Conservation (phyloP, 92 coral and sea anemone genomes). For the Hydrozoanthus gracilis region DNA sequence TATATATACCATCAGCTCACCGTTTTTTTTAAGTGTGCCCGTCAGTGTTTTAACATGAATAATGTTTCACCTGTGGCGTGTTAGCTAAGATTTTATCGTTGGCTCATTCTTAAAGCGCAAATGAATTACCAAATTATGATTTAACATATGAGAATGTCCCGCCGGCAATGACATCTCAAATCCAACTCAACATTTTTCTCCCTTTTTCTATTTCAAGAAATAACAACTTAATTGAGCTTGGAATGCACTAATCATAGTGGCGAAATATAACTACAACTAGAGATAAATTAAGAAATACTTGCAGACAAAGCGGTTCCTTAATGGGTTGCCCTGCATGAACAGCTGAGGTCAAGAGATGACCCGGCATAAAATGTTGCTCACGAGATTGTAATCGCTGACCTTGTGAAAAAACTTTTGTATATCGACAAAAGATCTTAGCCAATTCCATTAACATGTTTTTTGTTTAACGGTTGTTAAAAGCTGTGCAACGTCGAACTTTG, state of each 20-base stretch:
- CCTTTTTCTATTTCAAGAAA: not conserved
- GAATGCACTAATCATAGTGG: not conserved
- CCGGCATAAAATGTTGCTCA: not conserved
- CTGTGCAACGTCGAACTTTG: too few species aligned
- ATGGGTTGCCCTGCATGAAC: not conserved
- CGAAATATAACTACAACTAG: not conserved
- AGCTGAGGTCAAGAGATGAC: slow-evolving; percentile 22
- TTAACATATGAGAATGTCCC: too few species aligned
- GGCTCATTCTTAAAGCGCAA: too few species aligned
- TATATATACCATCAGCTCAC: too few species aligned
- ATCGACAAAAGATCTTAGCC: not conserved
- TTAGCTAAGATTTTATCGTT: too few species aligned
- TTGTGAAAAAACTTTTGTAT: not conserved
- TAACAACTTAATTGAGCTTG: not conserved
- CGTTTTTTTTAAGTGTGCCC: too few species aligned
- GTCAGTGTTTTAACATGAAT: too few species aligned
- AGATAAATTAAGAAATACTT: not conserved
- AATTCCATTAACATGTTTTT: not conserved
- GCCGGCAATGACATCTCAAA: too few species aligned
- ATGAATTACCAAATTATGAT: too few species aligned
- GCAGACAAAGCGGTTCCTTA: not conserved
- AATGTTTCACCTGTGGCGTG: too few species aligned
- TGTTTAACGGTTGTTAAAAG: too few species aligned
- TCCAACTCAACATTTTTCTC: not conserved
- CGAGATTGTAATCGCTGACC: not conserved